phyloP scores from a whole-genome alignment of 2,888 invertebrate species.

The Diplazon laetatorius region DNA sequence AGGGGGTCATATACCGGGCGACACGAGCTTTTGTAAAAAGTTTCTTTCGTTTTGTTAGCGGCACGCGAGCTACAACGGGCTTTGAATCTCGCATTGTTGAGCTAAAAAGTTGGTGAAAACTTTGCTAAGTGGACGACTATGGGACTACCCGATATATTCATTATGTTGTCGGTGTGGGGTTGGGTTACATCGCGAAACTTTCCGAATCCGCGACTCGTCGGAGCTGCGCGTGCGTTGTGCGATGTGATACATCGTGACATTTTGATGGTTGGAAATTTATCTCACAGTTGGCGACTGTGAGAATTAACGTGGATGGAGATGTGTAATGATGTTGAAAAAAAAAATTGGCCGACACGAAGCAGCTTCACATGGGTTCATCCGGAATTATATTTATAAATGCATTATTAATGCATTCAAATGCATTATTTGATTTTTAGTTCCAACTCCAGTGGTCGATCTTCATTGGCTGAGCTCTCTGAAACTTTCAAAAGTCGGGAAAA shows the following conservation, averaged over 20 bases:
- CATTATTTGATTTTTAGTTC: too few relatives aligned
- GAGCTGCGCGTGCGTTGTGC: neutral
- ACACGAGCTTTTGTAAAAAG: constrained; percentile 42
- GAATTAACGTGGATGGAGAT: neutral
- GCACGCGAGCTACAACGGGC: neutral
- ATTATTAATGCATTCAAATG: too few relatives aligned
- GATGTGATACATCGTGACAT: constrained; percentile 13
- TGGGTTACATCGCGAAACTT: constrained; percentile 29
- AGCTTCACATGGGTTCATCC: too few relatives aligned
- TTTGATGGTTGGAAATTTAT: neutral
- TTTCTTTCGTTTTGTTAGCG: constrained; percentile 34
- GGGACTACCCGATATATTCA: constrained; percentile 59
- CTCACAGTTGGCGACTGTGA: neutral
- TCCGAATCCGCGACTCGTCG: constrained; percentile 5
- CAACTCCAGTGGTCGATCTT: too few relatives aligned
- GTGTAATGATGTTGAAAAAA: neutral
- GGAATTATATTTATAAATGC: too few relatives aligned
- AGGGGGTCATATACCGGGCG: neutral
- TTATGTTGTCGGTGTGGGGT: constrained; percentile 24
- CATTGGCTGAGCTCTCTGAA: too few relatives aligned
- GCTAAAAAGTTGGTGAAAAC: constrained; percentile 47
- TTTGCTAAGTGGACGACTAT: constrained; percentile 51
- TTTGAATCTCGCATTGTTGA: constrained; percentile 36
- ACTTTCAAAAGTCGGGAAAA: too few relatives aligned
- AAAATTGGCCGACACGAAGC: too few relatives aligned